Evolutionary conservation across 2,888 invertebrate genomes (phyloP).

Genomic region (Philaethria dido): DNA sequence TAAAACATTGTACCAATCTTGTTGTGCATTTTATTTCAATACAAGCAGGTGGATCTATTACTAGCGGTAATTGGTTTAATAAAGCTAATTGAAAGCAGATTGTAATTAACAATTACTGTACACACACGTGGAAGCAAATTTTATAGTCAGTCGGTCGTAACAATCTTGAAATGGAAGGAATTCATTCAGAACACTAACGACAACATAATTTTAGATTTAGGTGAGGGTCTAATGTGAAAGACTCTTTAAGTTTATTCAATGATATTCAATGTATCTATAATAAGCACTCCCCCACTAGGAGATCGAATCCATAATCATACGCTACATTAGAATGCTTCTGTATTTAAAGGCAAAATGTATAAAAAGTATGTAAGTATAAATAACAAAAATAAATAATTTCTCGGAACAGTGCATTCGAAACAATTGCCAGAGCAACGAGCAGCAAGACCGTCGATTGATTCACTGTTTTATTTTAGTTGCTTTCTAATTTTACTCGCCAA

Average conservation of each 20-base stretch:
- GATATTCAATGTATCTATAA: too few relatives aligned
- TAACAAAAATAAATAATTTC: conserved; percentile 37
- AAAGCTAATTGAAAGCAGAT: conserved; percentile 1
- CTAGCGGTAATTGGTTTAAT: conserved; percentile 10
- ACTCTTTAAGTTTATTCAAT: too few relatives aligned
- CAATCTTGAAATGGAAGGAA: background rate
- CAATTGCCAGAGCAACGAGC: conserved; percentile 38
- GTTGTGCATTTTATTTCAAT: background rate
- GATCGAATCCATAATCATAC: background rate
- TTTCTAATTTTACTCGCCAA: conserved; percentile 34
- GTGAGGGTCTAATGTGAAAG: too few relatives aligned
- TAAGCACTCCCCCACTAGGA: too few relatives aligned
- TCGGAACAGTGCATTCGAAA: conserved; percentile 38
- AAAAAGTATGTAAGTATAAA: conserved; percentile 7
- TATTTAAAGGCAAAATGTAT: background rate
- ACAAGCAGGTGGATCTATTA: background rate
- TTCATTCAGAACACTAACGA: background rate
- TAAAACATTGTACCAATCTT: background rate
- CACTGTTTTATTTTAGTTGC: conserved; percentile 36
- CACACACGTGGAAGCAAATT: conserved; percentile 1
- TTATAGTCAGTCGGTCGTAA: background rate
- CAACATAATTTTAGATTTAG: too few relatives aligned
- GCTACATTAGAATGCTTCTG: background rate
- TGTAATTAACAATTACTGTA: conserved; percentile 7
- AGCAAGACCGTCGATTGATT: conserved; percentile 39